A percentile compares a stretch with the other conserved stretches of the same genome.
phyloP scores from a whole-genome alignment of 2,888 invertebrate species.

The Cheilosia grossa region DNA sequence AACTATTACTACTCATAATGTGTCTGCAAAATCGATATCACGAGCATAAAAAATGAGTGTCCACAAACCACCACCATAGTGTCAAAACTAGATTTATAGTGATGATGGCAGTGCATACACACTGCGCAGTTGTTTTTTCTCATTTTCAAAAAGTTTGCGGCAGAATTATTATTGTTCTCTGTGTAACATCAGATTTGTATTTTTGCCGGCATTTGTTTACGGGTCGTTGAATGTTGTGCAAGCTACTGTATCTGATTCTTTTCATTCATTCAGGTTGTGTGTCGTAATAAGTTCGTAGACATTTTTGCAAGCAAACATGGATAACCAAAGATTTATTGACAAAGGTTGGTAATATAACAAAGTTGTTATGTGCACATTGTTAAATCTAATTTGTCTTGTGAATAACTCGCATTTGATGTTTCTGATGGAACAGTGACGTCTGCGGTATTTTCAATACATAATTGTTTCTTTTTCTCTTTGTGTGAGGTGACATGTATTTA shows the following conservation, averaged over 20 bases:
- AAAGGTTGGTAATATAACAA: neutral
- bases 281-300: neutral
- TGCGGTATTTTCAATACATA: too few relatives aligned
- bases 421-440: too few relatives aligned
- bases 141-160: neutral
- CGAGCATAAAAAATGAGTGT: conserved; percentile 2
- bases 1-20: neutral
- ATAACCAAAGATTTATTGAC: neutral
- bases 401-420: too few relatives aligned
- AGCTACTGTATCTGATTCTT: neutral
- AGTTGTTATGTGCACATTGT: too few relatives aligned
- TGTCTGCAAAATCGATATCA: conserved; percentile 24
- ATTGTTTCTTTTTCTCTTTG: too few relatives aligned
- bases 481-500: too few relatives aligned
- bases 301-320: neutral
- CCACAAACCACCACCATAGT: conserved; percentile 1
- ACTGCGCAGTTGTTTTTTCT: conserved; percentile 2
- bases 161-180: neutral
- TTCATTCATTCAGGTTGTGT: neutral
- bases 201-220: neutral
- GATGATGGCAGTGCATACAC: neutral
- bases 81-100: neutral
- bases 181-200: neutral
- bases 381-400: too few relatives aligned
- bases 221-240: neutral